Evolutionary conservation across 1,140 invertebrate genomes (phyloP), one percentile per base, ranked within the genome.

Genomic region (Batillaria attramentaria): DNA sequence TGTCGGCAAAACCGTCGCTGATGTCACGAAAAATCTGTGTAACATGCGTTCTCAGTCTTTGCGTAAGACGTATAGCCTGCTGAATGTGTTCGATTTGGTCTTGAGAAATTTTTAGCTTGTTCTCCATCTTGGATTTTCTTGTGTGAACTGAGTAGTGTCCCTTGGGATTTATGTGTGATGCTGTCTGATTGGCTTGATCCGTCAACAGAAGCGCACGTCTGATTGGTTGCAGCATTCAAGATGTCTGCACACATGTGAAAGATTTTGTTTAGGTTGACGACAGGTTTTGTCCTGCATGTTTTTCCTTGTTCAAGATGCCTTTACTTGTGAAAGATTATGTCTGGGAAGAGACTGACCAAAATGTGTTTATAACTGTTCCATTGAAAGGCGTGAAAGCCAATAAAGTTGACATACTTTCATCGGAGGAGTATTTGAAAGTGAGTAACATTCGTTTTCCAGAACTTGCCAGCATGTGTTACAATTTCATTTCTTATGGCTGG

Each of bases 371-470:
- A 10, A 89, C 86, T 18, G 87, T 91, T 69, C 90, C 90, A 6
- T 77, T 91, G 37, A 91, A 91, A 85, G 88, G 90, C 8, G 89
- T 90, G 6, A 88, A 89, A 72, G 68, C 83, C 20, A 87, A 87
- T 73, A 91, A 90, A 87, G 88, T 91, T 20, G 89, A 90, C 76
- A 84, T 91, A 68, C 84, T 91, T 77, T 88, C 88, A 18, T 88
- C 89, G 35, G 87, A 90, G 57, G 84, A 89, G 62, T 91, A 90
- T 83, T 76, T 91, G 8, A 91, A 91, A 84, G 89, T 91, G 80
- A 66, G 74, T 69, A 35, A n/a, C 3, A 4, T 2, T 68, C 3
- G 3, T 35, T 68, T 35, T 68, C 65, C 33, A n/a, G 20, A 68
- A 68, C 20, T 24, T 35, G 24, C 5, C 2, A 24, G 4, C 24